These are phyloP conservation scores for Trissolcus japonicus DNA, from an alignment of 2,888 invertebrate species.

Conservation along the genomic window DNA sequence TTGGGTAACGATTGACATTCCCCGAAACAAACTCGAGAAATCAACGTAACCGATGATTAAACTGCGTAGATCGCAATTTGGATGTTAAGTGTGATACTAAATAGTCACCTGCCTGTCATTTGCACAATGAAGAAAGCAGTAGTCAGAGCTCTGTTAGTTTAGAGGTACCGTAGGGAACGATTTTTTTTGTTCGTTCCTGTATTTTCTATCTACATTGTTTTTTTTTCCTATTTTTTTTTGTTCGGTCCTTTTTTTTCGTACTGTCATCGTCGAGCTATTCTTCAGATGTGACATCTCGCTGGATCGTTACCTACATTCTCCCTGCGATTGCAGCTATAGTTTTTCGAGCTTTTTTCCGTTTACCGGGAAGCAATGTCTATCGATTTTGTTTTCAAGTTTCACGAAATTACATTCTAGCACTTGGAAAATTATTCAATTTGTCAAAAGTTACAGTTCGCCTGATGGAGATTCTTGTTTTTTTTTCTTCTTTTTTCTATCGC, in stretches of 20 bases:
- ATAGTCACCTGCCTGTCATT: constrained; percentile 57
- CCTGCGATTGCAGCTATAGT: constrained; percentile 37
- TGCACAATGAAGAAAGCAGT: constrained; percentile 53
- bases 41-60: constrained; percentile 29
- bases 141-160: constrained; percentile 52
- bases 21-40: constrained; percentile 24
- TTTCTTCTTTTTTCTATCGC: neutral
- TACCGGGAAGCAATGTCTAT: constrained; percentile 32
- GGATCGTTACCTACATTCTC: constrained; percentile 27
- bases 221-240: constrained; percentile 15
- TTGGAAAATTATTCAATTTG: neutral
- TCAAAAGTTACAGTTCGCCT: constrained; percentile 7
- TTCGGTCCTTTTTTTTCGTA: constrained; percentile 18
- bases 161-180: constrained; percentile 47
- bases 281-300: constrained; percentile 44
- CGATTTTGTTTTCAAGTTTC: constrained; percentile 9
- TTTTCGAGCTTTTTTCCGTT: constrained; percentile 34
- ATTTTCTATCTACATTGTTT: constrained; percentile 18
- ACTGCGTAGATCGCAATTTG: constrained; percentile 53
- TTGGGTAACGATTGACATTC: constrained; percentile 26
- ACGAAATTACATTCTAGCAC: constrained; percentile 1
- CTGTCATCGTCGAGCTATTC: constrained; percentile 37
- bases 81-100: constrained; percentile 53
- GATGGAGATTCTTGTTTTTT: too few species aligned
- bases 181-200: constrained; percentile 19